These are phyloP conservation scores for Dendroctonus valens DNA, from an alignment of 1,140 invertebrate genomes.

Conservation along the genomic window DNA sequence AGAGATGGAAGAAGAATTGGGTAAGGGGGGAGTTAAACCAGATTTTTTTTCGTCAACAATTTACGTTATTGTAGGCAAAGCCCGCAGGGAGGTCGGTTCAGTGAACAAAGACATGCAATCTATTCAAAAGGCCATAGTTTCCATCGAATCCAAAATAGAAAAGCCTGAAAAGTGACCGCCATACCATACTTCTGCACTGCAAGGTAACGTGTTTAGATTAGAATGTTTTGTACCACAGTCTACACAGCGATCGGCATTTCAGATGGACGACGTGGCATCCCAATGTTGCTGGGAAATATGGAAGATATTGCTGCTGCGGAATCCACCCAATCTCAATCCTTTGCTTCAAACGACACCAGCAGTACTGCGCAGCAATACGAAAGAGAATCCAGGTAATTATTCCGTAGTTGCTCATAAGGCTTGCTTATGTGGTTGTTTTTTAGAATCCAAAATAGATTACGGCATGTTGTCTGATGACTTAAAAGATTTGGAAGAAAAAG, in stretches of 20 bases:
- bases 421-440: conserved; percentile 21
- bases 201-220: conserved; percentile 63
- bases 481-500: conserved; percentile 81
- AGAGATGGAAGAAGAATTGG: conserved; percentile 78
- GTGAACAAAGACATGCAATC: conserved; percentile 90
- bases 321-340: conserved; percentile 42
- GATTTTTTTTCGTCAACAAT: background rate
- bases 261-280: conserved; percentile 95
- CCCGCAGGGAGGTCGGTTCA: conserved; percentile 78
- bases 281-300: conserved; percentile 85
- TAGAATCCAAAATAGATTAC: conserved; percentile 90
- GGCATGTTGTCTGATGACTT: conserved; percentile 72
- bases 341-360: conserved; percentile 33
- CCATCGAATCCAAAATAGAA: conserved; percentile 86
- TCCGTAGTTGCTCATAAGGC: background rate
- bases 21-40: conserved; percentile 37
- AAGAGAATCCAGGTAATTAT: conserved; percentile 58
- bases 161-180: conserved; percentile 87
- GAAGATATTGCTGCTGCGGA: conserved; percentile 82
- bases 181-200: conserved; percentile 90
- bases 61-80: conserved; percentile 53
- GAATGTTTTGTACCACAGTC: background rate
- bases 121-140: conserved; percentile 82
- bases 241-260: conserved; percentile 10
- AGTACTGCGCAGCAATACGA: conserved; percentile 60